These are phyloP conservation scores for Thymelicus sylvestris DNA, from an alignment of 2,888 invertebrate species.

Conservation along the genomic window DNA sequence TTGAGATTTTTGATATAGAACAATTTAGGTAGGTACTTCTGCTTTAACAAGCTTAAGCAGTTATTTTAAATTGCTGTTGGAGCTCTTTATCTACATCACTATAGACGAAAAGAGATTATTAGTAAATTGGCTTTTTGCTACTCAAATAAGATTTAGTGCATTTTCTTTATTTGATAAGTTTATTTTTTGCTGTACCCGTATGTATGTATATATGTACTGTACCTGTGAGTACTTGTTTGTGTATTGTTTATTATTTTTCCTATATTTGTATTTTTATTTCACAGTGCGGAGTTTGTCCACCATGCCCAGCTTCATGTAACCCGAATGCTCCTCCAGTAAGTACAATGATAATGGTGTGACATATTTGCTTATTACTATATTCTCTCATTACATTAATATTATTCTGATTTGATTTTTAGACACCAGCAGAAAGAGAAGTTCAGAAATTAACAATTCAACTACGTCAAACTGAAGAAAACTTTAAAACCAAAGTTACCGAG, in stretches of 20 bases:
- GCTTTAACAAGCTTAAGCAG: too few relatives aligned
- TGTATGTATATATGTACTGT: too few relatives aligned
- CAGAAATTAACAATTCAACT: conserved; percentile 86
- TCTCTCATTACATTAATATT: not conserved
- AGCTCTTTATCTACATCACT: too few relatives aligned
- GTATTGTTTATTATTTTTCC: not conserved
- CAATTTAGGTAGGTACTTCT: too few relatives aligned
- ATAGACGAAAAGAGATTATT: too few relatives aligned
- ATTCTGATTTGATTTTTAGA: conserved; percentile 50
- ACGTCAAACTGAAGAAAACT: conserved; percentile 86
- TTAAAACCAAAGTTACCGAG: conserved; percentile 88
- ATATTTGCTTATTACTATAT: not conserved
- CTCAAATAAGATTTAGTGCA: conserved; percentile 3
- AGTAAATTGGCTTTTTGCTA: not conserved
- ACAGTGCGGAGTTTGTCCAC: conserved; percentile 75
- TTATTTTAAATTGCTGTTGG: too few relatives aligned
- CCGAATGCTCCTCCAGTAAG: conserved; percentile 72
- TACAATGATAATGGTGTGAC: not conserved
- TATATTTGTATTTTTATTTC: conserved; percentile 41
- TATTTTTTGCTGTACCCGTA: too few relatives aligned
- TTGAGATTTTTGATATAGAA: too few relatives aligned
- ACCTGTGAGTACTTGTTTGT: too few relatives aligned
- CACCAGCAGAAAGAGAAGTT: conserved; percentile 83
- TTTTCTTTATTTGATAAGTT: not conserved
- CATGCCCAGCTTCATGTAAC: conserved; percentile 76